phyloP scores from a whole-genome alignment of 2,797 vertebrate genomes.

The Centropyge bicolor region DNA sequence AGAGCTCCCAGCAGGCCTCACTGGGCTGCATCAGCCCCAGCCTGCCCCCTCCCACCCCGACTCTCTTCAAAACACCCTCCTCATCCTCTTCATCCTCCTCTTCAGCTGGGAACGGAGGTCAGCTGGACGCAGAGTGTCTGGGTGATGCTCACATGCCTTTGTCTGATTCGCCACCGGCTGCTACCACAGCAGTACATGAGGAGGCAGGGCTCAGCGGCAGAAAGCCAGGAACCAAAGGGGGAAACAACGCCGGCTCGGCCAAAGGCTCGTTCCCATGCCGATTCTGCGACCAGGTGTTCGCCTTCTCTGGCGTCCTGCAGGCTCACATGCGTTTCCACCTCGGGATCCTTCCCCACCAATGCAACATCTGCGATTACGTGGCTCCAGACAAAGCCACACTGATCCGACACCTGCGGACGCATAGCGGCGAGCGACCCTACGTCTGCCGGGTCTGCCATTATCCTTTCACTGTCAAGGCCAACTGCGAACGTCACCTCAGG shows the following conservation, averaged over 20 bases:
- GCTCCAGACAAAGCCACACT: constrained; percentile 96
- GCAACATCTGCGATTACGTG: constrained; percentile 97
- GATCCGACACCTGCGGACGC: constrained; percentile 95
- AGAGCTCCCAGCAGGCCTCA: constrained; percentile 94
- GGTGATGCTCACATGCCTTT: constrained; percentile 89
- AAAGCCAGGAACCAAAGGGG: constrained; percentile 84
- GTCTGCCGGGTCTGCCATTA: constrained; percentile 98
- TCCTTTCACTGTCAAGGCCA: constrained; percentile 98
- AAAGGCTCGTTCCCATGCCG: constrained; percentile 94
- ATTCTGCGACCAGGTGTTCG: constrained; percentile 95
- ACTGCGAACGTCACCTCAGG: constrained; percentile 97
- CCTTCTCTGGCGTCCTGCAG: constrained; percentile 92
- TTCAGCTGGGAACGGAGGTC: constrained; percentile 73
- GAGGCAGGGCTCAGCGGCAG: constrained; percentile 84
- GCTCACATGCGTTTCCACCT: constrained; percentile 96
- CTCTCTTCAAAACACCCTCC: constrained; percentile 85
- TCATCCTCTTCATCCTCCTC: constrained; percentile 78
- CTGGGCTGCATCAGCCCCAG: constrained; percentile 94
- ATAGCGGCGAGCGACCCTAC: constrained; percentile 96
- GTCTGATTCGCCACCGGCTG: constrained; percentile 89
- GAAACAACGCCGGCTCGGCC: constrained; percentile 75
- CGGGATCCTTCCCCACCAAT: constrained; percentile 95
- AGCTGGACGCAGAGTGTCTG: constrained; percentile 90
- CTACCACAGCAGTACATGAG: constrained; percentile 75
- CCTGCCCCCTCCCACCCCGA: constrained; percentile 89